A percentile compares a stretch with the other conserved stretches of the same genome.
phyloP scores from a whole-genome alignment of 2,888 invertebrate species.

The Rhamnusium bicolor region DNA sequence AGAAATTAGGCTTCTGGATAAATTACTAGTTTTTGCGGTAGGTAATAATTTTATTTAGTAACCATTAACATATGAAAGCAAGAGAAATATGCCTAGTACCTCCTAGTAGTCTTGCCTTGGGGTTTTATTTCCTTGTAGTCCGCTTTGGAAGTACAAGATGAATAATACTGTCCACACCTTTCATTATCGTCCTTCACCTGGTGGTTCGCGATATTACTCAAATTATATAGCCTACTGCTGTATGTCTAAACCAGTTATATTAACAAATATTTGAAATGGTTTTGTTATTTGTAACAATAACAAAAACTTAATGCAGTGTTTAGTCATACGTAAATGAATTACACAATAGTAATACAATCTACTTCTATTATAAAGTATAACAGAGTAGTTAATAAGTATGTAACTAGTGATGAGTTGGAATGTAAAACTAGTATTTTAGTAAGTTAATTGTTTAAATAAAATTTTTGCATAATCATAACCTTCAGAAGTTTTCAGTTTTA shows the following conservation, averaged over 20 bases:
- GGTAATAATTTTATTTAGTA: constrained; percentile 1
- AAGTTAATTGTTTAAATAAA: not conserved
- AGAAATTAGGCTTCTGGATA: not conserved
- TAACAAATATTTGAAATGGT: constrained; percentile 20
- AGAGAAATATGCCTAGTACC: not conserved
- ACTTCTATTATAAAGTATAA: constrained; percentile 10
- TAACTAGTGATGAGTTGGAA: not conserved
- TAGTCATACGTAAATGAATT: constrained; percentile 21
- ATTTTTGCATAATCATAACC: not conserved
- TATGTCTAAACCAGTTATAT: constrained; percentile 7
- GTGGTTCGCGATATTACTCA: constrained; percentile 42
- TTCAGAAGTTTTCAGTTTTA: not conserved
- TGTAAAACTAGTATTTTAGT: constrained; percentile 5
- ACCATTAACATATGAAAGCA: not conserved
- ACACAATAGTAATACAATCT: constrained; percentile 3
- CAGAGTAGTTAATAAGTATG: constrained; percentile 8
- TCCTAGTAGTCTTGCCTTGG: constrained; percentile 12
- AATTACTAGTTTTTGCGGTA: not conserved
- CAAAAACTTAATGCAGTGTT: not conserved
- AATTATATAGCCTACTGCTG: constrained; percentile 21
- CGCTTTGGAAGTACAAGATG: constrained; percentile 32
- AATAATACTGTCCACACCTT: constrained; percentile 56
- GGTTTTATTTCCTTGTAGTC: constrained; percentile 11
- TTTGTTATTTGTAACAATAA: constrained; percentile 22
- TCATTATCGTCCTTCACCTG: constrained; percentile 54